Evolutionary conservation across 1,140 invertebrate genomes (phyloP).

Genomic region (Drosophila murphyi): DNA sequence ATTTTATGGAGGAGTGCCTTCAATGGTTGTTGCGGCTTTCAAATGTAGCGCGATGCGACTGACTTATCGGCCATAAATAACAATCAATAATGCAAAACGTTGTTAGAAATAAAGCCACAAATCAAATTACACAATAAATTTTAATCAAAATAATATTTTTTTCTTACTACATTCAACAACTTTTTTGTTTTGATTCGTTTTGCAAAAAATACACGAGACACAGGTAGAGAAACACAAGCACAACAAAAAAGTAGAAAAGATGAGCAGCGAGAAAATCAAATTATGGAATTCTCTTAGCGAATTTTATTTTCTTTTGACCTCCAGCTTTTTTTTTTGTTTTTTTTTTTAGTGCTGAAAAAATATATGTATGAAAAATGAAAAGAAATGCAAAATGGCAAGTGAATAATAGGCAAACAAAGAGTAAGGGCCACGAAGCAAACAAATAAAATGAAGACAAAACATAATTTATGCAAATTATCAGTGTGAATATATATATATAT

Average conservation of each 20-base stretch:
- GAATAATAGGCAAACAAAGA: conserved; percentile 23
- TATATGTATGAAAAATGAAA: conserved; percentile 7
- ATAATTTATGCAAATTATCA: conserved; percentile 21
- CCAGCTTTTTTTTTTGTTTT: neutral
- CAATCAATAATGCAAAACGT: conserved; percentile 43
- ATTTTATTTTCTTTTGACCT: conserved; percentile 41
- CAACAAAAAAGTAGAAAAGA: conserved; percentile 6
- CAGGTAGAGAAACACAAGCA: conserved; percentile 28
- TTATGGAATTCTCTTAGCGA: conserved; percentile 46
- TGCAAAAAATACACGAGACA: conserved; percentile 38
- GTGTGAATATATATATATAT: conserved; percentile 23
- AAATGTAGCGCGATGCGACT: neutral
- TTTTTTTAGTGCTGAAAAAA: conserved; percentile 24
- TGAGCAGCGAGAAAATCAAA: conserved; percentile 22
- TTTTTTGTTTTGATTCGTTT: conserved; percentile 1
- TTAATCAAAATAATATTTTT: conserved; percentile 19
- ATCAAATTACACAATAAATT: conserved; percentile 47
- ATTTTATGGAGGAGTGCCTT: neutral
- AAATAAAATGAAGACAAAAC: conserved; percentile 5
- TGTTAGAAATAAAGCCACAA: conserved; percentile 33
- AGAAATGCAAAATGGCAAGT: conserved; percentile 25
- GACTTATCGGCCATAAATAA: conserved; percentile 23
- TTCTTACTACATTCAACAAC: neutral
- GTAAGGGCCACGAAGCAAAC: neutral
- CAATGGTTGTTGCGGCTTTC: neutral